A percentile compares a stretch with the other conserved stretches of the same genome.
Evolutionary conservation across 1,140 invertebrate species (phyloP).

Genomic region (Globodera ellingtonae): DNA sequence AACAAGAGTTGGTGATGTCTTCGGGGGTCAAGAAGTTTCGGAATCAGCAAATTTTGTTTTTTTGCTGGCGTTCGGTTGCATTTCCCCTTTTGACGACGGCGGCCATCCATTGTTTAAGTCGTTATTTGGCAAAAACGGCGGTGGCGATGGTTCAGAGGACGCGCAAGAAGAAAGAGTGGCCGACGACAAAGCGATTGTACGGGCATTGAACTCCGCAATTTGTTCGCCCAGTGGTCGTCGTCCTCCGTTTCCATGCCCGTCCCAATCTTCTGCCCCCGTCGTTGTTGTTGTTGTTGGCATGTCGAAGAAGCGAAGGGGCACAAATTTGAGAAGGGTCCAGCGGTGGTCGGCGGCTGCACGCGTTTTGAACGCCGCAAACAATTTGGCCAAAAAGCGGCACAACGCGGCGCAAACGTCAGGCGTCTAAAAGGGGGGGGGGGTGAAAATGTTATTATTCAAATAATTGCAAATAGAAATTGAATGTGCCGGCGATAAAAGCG

Average conservation of each 20-base stretch:
- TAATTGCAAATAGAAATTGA: too few relatives aligned
- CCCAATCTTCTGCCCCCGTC: background rate
- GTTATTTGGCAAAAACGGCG: background rate
- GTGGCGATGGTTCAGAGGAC: too few relatives aligned
- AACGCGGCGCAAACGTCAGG: background rate
- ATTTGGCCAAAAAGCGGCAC: constrained; percentile 1
- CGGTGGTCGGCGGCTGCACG: background rate
- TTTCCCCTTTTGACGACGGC: too few relatives aligned
- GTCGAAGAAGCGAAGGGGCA: background rate
- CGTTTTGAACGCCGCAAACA: background rate
- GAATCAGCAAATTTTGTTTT: too few relatives aligned
- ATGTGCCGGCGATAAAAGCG: background rate
- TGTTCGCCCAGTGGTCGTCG: background rate
- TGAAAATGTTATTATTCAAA: too few relatives aligned
- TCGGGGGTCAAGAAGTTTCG: too few relatives aligned
- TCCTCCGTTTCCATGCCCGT: background rate
- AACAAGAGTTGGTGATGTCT: too few relatives aligned
- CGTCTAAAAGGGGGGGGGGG: background rate
- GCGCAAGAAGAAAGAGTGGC: too few relatives aligned
- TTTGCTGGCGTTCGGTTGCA: too few relatives aligned
- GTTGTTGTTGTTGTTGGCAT: background rate
- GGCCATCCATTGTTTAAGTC: background rate
- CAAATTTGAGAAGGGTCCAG: background rate
- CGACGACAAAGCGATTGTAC: background rate
- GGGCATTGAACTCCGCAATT: background rate